phyloP scores from a whole-genome alignment of 2,888 invertebrate genomes.

The Abscondita cerata region DNA sequence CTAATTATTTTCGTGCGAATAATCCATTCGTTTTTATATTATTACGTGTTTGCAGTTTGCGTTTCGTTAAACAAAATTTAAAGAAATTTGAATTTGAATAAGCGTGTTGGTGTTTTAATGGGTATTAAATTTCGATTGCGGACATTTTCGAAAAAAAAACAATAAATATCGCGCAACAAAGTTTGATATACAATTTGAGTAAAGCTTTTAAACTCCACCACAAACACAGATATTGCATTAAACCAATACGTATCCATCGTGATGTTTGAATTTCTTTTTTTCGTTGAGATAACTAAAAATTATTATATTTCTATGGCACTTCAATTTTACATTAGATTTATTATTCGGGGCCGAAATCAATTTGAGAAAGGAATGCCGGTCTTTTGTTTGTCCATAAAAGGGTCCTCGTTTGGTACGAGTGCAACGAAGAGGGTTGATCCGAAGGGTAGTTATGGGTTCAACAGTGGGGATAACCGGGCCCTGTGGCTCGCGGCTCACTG shows the following conservation, averaged over 20 bases:
- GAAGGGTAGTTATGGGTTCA: slow-evolving; percentile 40
- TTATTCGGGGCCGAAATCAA: slow-evolving; percentile 36
- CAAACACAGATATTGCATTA: slow-evolving; percentile 45
- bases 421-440: slow-evolving; percentile 37
- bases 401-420: slow-evolving; percentile 28
- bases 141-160: background rate
- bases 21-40: slow-evolving; percentile 5
- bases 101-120: background rate
- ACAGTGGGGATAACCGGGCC: slow-evolving; percentile 41
- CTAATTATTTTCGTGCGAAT: slow-evolving; percentile 8
- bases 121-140: slow-evolving; percentile 4
- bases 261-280: slow-evolving; percentile 21
- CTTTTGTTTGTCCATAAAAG: slow-evolving; percentile 38
- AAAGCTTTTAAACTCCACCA: slow-evolving; percentile 43
- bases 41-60: slow-evolving; percentile 1
- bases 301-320: slow-evolving; percentile 35
- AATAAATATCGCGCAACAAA: slow-evolving; percentile 19
- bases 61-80: slow-evolving; percentile 5
- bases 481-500: slow-evolving; percentile 34
- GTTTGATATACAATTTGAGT: slow-evolving; percentile 25
- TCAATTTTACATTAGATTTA: slow-evolving; percentile 35
- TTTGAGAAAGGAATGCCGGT: slow-evolving; percentile 37
- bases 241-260: slow-evolving; percentile 31
- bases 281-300: slow-evolving; percentile 27
- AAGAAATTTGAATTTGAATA: slow-evolving; percentile 2